phyloP scores from a whole-genome alignment of 2,797 vertebrate species.

The Hydrophis major region DNA sequence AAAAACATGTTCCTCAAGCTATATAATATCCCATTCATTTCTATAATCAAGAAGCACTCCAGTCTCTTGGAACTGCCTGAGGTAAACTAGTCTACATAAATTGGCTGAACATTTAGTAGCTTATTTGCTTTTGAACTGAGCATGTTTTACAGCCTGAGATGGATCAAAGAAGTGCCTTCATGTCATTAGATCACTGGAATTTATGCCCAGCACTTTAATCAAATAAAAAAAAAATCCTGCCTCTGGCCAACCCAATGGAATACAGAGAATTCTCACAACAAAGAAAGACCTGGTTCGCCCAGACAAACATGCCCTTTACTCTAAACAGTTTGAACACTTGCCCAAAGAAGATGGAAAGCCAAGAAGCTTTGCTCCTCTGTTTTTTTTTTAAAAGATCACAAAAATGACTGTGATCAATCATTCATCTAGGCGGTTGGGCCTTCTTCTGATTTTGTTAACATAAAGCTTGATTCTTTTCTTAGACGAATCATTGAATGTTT shows the following conservation, averaged over 20 bases:
- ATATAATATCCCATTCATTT: conserved; percentile 56
- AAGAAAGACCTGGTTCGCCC: conserved; percentile 13
- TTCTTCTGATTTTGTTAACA: not conserved
- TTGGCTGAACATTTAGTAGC: conserved; percentile 53
- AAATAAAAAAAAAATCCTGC: conserved; percentile 26
- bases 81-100: conserved; percentile 34
- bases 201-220: conserved; percentile 41
- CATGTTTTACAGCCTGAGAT: conserved; percentile 4
- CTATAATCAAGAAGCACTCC: conserved; percentile 47
- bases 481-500: not conserved
- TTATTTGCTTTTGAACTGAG: conserved; percentile 42
- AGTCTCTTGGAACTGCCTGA: conserved; percentile 47
- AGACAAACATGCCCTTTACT: conserved; percentile 18
- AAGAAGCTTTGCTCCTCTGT: not conserved
- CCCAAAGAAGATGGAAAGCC: not conserved
- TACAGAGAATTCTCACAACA: not conserved
- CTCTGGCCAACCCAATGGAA: not conserved
- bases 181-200: conserved; percentile 31
- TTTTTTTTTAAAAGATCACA: not conserved
- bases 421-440: not conserved
- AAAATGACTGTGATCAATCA: not conserved
- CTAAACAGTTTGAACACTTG: conserved; percentile 14
- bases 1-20: conserved; percentile 38
- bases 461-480: not conserved
- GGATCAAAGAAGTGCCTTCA: conserved; percentile 47